Conservation (phyloP, 1,140 invertebrate genomes). For the Lordiphosa mommai region DNA sequence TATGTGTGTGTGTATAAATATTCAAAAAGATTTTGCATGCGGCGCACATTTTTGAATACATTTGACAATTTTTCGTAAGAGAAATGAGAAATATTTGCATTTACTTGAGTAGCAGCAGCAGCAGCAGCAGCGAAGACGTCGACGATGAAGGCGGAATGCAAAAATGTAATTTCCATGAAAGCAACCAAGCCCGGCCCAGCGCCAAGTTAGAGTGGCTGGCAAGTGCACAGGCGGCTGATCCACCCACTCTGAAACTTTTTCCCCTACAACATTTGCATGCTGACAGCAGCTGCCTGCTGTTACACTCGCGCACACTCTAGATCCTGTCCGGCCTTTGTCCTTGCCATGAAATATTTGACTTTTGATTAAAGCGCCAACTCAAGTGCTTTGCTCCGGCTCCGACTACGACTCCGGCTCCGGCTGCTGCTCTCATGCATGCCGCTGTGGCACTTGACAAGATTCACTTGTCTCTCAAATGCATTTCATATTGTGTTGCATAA, state of each 20-base stretch:
- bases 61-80: constrained; percentile 73
- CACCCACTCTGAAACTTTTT: constrained; percentile 51
- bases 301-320: constrained; percentile 21
- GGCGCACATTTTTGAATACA: constrained; percentile 76
- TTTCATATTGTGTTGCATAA: constrained; percentile 76
- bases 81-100: constrained; percentile 78
- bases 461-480: constrained; percentile 75
- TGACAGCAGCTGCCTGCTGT: constrained; percentile 67
- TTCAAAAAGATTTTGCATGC: constrained; percentile 74
- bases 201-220: constrained; percentile 39
- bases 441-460: constrained; percentile 68
- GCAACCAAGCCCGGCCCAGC: constrained; percentile 28
- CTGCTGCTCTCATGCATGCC: constrained; percentile 7
- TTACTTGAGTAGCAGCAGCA: constrained; percentile 71
- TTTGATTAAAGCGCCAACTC: constrained; percentile 77
- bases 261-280: constrained; percentile 66
- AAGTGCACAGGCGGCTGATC: constrained; percentile 63
- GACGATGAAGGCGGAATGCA: constrained; percentile 46
- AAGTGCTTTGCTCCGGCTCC: constrained; percentile 47
- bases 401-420: constrained; percentile 2
- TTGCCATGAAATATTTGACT: constrained; percentile 76
- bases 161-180: constrained; percentile 77
- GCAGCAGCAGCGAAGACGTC: constrained; percentile 2
- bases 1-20: constrained; percentile 52
- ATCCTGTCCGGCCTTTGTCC: constrained; percentile 32